These are phyloP conservation scores for Eptesicus fuscus DNA, from an alignment of 2,113 vertebrate genomes.

Conservation along the genomic window DNA sequence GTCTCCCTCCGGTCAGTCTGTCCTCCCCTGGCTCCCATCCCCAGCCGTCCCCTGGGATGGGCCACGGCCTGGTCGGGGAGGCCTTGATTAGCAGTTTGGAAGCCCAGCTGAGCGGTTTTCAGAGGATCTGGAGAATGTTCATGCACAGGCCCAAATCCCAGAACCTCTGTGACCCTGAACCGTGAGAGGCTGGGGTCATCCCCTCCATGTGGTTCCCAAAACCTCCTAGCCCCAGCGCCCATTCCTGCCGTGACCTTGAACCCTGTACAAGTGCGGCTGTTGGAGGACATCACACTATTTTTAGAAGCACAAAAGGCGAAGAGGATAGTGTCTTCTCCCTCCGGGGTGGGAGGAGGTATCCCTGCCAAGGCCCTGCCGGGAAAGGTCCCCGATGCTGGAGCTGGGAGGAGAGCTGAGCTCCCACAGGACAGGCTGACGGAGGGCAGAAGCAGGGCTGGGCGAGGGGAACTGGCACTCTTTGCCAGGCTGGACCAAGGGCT, in stretches of 20 bases:
- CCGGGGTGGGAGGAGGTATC: conserved; percentile 32
- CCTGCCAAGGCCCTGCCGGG: conserved; percentile 32
- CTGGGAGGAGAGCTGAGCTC: neutral
- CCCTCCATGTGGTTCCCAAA: conserved; percentile 50
- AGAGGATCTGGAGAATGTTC: neutral
- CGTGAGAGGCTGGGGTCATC: neutral
- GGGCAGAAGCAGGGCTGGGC: neutral
- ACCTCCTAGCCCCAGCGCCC: neutral
- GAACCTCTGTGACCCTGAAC: conserved; percentile 11
- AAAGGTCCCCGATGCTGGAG: neutral
- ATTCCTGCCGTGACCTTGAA: neutral
- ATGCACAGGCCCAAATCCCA: neutral
- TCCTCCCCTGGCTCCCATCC: neutral
- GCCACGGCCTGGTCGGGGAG: neutral
- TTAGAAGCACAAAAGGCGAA: conserved; percentile 58
- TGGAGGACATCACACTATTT: conserved; percentile 45
- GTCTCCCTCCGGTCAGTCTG: neutral
- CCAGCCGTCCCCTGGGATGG: neutral
- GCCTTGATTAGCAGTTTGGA: neutral
- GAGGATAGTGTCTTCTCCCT: neutral
- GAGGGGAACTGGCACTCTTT: neutral
- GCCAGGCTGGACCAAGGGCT: neutral
- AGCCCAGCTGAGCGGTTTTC: neutral
- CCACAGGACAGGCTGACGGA: neutral
- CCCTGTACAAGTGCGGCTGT: neutral